phyloP scores from a whole-genome alignment of 2,888 invertebrate species.

The Nematopogon swammerdamellus region DNA sequence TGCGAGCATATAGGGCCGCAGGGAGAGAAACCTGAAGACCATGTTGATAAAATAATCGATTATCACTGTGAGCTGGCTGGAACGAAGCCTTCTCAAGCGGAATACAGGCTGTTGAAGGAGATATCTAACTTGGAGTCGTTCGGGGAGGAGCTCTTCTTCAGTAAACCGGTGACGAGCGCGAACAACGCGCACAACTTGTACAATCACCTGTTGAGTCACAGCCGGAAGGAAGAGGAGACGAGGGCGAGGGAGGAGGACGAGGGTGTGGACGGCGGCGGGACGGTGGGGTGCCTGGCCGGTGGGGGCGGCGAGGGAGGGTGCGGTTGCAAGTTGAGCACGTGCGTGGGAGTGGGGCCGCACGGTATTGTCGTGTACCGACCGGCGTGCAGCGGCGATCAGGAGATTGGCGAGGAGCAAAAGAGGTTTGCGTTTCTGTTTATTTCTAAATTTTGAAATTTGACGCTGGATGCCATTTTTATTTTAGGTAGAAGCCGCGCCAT shows the following conservation, averaged over 20 bases:
- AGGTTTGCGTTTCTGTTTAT: too few species aligned
- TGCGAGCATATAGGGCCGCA: conserved; percentile 61
- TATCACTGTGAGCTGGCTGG: conserved; percentile 60
- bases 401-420: conserved; percentile 61
- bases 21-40: conserved; percentile 60
- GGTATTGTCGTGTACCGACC: conserved; percentile 70
- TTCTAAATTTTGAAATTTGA: too few species aligned
- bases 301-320: conserved; percentile 43
- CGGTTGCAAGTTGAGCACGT: conserved; percentile 44
- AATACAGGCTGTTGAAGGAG: conserved; percentile 80
- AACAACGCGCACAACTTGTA: conserved; percentile 73
- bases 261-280: conserved; percentile 28
- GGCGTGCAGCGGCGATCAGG: conserved; percentile 48
- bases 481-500: too few species aligned
- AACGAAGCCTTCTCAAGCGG: conserved; percentile 74
- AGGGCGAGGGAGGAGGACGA: conserved; percentile 38
- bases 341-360: conserved; percentile 79
- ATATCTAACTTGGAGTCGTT: conserved; percentile 77
- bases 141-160: conserved; percentile 81
- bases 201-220: conserved; percentile 65
- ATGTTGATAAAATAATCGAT: conserved; percentile 60
- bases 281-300: conserved; percentile 38
- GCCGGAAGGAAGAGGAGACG: conserved; percentile 54
- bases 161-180: conserved; percentile 56
- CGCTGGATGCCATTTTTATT: too few species aligned